A percentile compares a stretch with the other conserved stretches of the same genome.
phyloP scores from a whole-genome alignment of 2,888 invertebrate species.

The Melitaea athalia region DNA sequence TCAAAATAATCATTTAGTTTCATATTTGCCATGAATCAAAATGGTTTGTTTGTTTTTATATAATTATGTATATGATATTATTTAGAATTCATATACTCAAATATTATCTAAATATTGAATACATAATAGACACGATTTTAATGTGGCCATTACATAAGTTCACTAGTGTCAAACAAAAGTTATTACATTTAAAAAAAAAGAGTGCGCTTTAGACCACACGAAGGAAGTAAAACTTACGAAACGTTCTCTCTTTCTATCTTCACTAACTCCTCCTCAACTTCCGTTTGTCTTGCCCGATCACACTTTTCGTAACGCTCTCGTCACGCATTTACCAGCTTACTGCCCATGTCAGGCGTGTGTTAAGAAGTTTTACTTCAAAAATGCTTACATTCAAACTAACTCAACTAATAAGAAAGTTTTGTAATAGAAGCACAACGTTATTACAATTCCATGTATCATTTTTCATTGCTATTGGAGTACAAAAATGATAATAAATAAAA shows the following conservation, averaged over 20 bases:
- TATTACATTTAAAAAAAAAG: not conserved
- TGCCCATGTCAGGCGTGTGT: too few species aligned
- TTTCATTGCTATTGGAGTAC: not conserved
- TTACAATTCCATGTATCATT: not conserved
- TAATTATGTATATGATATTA: not conserved
- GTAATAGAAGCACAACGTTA: not conserved
- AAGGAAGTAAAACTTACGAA: too few species aligned
- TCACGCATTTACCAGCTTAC: too few species aligned
- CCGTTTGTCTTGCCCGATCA: too few species aligned
- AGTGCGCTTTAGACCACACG: not conserved
- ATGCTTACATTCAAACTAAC: too few species aligned
- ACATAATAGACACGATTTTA: not conserved
- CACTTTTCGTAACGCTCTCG: too few species aligned
- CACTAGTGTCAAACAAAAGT: not conserved
- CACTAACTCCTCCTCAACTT: too few species aligned
- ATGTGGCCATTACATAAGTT: not conserved
- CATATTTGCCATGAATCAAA: slow-evolving; percentile 1
- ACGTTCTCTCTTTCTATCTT: too few species aligned
- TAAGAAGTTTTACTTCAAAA: too few species aligned
- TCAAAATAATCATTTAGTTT: not conserved
- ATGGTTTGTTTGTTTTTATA: not conserved
- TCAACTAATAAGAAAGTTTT: too few species aligned
- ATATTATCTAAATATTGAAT: not conserved
- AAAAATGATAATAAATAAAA: slow-evolving; percentile 3
- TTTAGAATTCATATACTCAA: not conserved